phyloP scores from a whole-genome alignment of 2,113 vertebrate species.

The Psilopsiagon aymara region DNA sequence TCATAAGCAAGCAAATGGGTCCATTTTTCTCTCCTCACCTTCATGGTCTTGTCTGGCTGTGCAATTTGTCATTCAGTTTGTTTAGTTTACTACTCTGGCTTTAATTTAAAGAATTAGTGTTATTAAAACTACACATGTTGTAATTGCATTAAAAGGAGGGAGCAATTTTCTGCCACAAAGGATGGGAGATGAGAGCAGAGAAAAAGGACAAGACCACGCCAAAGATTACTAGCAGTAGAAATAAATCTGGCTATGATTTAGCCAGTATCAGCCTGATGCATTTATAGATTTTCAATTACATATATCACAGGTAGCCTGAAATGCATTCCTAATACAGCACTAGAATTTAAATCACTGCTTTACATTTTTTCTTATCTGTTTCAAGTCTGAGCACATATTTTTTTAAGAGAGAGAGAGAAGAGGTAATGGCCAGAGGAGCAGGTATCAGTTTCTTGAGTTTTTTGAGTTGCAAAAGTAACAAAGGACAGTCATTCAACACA shows the following conservation, averaged over 20 bases:
- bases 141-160: constrained; percentile 9
- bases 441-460: not conserved
- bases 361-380: not conserved
- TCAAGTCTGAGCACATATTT: not conserved
- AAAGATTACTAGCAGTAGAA: not conserved
- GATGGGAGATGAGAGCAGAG: not conserved
- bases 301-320: not conserved
- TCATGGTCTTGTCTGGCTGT: not conserved
- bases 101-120: not conserved
- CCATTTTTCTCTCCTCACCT: not conserved
- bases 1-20: not conserved
- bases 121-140: not conserved
- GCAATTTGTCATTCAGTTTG: not conserved
- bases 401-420: not conserved
- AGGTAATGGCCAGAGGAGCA: not conserved
- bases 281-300: constrained; percentile 51
- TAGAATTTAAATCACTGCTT: not conserved
- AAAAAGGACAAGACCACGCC: not conserved
- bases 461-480: not conserved
- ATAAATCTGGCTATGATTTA: constrained; percentile 18
- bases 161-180: not conserved
- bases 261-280: not conserved
- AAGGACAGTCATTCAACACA: not conserved
- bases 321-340: not conserved
- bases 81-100: not conserved